Conservation (phyloP, 2,888 invertebrate species). For the Eubasilissa splendida region DNA sequence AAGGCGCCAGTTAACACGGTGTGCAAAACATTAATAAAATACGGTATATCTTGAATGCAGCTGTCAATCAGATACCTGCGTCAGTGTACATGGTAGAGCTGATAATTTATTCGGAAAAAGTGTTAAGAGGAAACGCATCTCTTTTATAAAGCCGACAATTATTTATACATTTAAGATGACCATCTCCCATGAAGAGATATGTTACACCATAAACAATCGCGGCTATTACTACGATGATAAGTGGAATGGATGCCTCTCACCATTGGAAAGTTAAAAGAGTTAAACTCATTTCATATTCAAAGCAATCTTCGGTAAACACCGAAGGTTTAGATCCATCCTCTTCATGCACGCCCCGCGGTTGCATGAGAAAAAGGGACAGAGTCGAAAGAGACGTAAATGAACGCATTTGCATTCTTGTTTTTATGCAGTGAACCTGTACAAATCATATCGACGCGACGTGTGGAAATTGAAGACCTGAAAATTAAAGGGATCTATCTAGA, state of each 20-base stretch:
- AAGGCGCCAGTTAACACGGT: too few relatives aligned
- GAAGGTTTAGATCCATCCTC: background rate
- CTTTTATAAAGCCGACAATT: slow-evolving; percentile 21
- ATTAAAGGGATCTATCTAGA: too few relatives aligned
- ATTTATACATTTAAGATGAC: slow-evolving; percentile 27
- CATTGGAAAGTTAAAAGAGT: slow-evolving; percentile 47
- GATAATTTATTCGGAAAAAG: slow-evolving; percentile 34
- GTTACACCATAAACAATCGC: slow-evolving; percentile 48
- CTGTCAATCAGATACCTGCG: slow-evolving; percentile 30
- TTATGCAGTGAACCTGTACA: too few relatives aligned
- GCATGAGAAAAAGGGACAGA: background rate
- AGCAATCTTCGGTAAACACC: slow-evolving; percentile 14
- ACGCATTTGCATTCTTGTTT: slow-evolving; percentile 10
- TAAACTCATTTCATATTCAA: slow-evolving; percentile 26
- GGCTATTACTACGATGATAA: slow-evolving; percentile 46
- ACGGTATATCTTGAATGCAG: background rate
- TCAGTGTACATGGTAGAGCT: background rate
- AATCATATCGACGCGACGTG: too few relatives aligned
- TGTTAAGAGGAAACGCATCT: slow-evolving; percentile 20
- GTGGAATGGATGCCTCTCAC: slow-evolving; percentile 41
- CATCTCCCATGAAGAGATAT: slow-evolving; percentile 24
- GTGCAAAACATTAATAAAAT: background rate
- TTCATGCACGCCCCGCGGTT: background rate
- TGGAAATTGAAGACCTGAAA: too few relatives aligned
- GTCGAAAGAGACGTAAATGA: background rate